These are phyloP conservation scores for Aldabrachelys gigantea DNA, from an alignment of 2,113 vertebrate genomes.

Conservation along the genomic window DNA sequence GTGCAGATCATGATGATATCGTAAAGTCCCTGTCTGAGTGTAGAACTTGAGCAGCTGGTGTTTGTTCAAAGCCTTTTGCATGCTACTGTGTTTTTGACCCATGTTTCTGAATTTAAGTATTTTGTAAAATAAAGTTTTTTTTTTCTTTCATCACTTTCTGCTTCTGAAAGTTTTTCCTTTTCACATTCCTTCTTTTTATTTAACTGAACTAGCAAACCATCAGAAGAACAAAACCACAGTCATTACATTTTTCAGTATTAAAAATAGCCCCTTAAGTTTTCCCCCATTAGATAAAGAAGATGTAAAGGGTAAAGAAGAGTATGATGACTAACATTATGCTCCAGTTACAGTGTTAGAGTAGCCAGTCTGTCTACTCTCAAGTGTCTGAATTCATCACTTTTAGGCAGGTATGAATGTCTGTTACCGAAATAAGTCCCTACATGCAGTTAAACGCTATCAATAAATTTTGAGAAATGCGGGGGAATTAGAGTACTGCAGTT, in stretches of 20 bases:
- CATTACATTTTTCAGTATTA: background rate
- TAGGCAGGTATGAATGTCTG: too few relatives aligned
- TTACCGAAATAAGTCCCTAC: too few relatives aligned
- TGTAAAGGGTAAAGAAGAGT: background rate
- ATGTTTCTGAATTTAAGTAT: background rate
- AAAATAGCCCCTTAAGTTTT: background rate
- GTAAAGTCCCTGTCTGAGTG: background rate
- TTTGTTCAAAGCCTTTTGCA: background rate
- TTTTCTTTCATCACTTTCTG: background rate
- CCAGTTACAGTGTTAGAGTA: too few relatives aligned
- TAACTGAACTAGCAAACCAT: background rate
- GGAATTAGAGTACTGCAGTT: background rate
- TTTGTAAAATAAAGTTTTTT: background rate
- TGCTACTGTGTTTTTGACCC: too few relatives aligned
- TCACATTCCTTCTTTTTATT: constrained; percentile 42
- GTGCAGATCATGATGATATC: constrained; percentile 27
- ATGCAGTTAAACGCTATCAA: too few relatives aligned
- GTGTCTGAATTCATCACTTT: too few relatives aligned
- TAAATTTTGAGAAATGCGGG: background rate
- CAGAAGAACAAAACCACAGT: background rate
- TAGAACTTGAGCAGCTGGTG: background rate
- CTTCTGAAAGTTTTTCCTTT: constrained; percentile 51
- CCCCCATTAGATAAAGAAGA: background rate
- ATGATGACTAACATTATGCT: too few relatives aligned
- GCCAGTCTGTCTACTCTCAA: too few relatives aligned